Base-by-base conservation (phyloP, 2,113 vertebrate genomes). In the Rhegmatorhina hoffmannsi region DNA sequence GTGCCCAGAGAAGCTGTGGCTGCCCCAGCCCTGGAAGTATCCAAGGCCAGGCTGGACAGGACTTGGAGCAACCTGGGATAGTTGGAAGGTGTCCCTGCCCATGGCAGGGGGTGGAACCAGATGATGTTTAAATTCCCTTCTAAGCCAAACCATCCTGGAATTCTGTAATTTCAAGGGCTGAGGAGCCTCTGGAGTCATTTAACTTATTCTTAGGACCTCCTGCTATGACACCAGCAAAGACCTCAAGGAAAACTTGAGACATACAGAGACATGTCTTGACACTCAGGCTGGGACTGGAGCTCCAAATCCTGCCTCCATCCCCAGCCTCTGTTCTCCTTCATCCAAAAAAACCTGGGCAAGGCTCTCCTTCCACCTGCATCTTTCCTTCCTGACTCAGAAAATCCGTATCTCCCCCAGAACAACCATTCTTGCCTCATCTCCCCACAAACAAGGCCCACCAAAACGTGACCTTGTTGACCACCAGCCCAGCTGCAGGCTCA, bases 341-440 rank as follows among this genome's bases (percentile, higher is more conserved):
- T 70, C 68, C 79, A 9, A 43, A 46, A 8, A 38, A 87, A 49
- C 67, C 77, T 4, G 43, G 11, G 17, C 10, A 10, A n/a, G 47
- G 53, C 68, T 55, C 59, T 53, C 34, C 29, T 77, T 69, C 73
- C 7, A 2, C 60, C 75, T 81, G 62, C 89, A 93, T 49, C 69
- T 91, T 79, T 82, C 91, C 87, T 87, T 95, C 92, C 87, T 66
- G 64, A 16, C 70, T 43, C 2, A 19, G 78, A 89, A 93, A 93
- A 93, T 50, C 72, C 3, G 0, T 40, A 67, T 63, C 77, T 89
- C 14, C 38, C 86, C 24, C 0, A 0, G n/a, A 64, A 23, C 43
- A 66, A 62, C 79, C 72, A 13, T 59, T 46, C 53, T n/a, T 55
- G 56, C 78, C 36, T 31, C 36, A 44, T 12, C 55, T 8, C 46